Percentiles rank a stretch among this genome's conserved stretches.
Conservation (phyloP, 2,113 vertebrate species). For the Aspiorhynchus laticeps region DNA sequence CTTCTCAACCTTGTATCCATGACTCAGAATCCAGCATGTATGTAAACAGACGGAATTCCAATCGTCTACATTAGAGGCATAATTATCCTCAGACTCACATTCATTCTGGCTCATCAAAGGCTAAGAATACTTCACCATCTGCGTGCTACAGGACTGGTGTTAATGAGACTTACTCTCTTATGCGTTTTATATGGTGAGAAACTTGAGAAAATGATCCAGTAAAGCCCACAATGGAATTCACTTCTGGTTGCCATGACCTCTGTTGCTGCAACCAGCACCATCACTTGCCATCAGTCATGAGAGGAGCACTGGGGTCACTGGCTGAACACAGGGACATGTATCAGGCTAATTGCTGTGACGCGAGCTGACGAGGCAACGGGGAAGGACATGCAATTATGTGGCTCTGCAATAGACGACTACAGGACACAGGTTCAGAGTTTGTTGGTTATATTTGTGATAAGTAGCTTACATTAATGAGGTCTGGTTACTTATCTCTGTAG, state of each 20-base stretch:
- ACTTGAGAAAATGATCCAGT: slow-evolving; percentile 40
- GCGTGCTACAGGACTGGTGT: background rate
- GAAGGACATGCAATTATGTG: slow-evolving; percentile 8
- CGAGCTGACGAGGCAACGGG: background rate
- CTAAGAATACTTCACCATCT: slow-evolving; percentile 40
- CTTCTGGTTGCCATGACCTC: background rate
- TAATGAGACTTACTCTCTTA: background rate
- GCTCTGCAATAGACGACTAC: background rate
- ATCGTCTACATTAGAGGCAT: slow-evolving; percentile 39
- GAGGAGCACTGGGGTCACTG: background rate
- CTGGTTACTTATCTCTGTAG: background rate
- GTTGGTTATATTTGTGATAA: background rate
- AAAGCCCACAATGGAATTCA: slow-evolving; percentile 1
- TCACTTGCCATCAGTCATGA: slow-evolving; percentile 23
- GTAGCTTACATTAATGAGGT: background rate
- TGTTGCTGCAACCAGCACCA: background rate
- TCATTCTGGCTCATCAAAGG: slow-evolving; percentile 33
- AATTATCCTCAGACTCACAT: slow-evolving; percentile 35
- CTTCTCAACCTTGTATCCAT: background rate
- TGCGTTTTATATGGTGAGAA: slow-evolving; percentile 13
- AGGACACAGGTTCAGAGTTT: background rate
- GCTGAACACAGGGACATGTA: slow-evolving; percentile 9
- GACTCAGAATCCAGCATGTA: slow-evolving; percentile 12
- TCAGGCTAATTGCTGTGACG: slow-evolving; percentile 29
- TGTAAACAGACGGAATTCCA: slow-evolving; percentile 33